Evolutionary conservation across 30 jellyfish, hydroid and myxozoan genomes (phyloP).

Genomic region (Sanderia malayensis): DNA sequence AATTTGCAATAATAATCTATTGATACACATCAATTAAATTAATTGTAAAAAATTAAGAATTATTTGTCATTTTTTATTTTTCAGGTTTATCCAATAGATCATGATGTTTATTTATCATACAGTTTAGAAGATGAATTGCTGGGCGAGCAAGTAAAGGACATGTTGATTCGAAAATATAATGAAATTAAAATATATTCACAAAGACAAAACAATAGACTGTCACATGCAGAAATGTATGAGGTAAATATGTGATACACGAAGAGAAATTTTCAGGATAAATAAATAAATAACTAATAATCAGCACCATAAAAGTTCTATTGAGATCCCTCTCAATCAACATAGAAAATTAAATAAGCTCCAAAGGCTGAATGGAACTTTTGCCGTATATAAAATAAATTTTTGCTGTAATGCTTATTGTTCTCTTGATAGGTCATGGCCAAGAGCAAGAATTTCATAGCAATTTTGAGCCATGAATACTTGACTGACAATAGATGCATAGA

Average conservation of each 20-base stretch:
- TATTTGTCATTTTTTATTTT: background rate
- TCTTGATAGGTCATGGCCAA: background rate
- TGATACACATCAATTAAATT: too few relatives aligned
- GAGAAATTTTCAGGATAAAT: too few relatives aligned
- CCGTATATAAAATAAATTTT: too few relatives aligned
- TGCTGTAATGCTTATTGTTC: background rate
- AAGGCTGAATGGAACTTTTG: background rate
- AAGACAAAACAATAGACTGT: conserved; percentile 19
- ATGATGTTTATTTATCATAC: conserved; percentile 51
- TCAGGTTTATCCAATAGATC: conserved; percentile 33
- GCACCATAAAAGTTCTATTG: background rate
- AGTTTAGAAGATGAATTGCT: conserved; percentile 22
- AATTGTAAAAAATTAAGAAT: background rate
- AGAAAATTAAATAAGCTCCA: background rate
- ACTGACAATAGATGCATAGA: background rate
- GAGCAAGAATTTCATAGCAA: background rate
- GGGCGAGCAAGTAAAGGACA: conserved; percentile 14
- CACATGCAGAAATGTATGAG: conserved; percentile 49
- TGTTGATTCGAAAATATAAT: background rate
- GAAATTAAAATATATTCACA: conserved; percentile 15
- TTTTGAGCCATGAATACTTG: background rate
- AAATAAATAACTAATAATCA: background rate
- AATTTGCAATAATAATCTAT: too few relatives aligned
- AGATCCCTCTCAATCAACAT: background rate
- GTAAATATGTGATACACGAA: too few relatives aligned